A percentile compares a stretch with the other conserved stretches of the same genome.
Conservation (phyloP, 2,113 vertebrate species). For the Percopsis transmontana region DNA sequence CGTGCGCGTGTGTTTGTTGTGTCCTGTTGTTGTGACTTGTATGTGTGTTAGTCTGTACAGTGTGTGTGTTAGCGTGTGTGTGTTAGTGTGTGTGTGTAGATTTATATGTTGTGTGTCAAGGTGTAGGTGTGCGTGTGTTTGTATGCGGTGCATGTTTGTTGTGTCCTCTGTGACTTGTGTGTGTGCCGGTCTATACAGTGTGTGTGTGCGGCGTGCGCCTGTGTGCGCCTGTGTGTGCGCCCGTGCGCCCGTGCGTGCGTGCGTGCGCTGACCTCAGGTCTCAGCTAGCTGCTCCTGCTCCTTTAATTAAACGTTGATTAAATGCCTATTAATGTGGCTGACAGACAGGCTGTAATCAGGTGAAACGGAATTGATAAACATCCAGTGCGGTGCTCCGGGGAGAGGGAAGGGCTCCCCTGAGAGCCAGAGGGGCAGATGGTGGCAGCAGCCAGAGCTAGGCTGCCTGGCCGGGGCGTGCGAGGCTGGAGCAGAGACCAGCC, state of each 20-base stretch:
- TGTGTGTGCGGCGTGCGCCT: neutral
- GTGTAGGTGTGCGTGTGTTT: neutral
- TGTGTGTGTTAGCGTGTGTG: slow-evolving; percentile 12
- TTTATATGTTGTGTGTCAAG: too few relatives aligned
- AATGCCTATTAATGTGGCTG: slow-evolving; percentile 79
- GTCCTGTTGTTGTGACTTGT: too few relatives aligned
- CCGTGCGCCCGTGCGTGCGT: slow-evolving; percentile 3
- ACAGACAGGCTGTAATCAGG: slow-evolving; percentile 73
- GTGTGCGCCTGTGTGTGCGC: slow-evolving; percentile 5
- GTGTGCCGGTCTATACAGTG: neutral
- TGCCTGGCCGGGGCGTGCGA: slow-evolving; percentile 37
- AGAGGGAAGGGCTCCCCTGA: slow-evolving; percentile 58
- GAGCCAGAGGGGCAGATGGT: slow-evolving; percentile 71
- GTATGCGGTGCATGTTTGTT: neutral
- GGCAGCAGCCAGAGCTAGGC: slow-evolving; percentile 49
- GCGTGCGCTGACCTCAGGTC: slow-evolving; percentile 16
- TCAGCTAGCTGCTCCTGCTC: slow-evolving; percentile 27
- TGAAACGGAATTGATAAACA: slow-evolving; percentile 78
- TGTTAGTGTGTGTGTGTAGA: neutral
- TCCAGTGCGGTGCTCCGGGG: slow-evolving; percentile 49
- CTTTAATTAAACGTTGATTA: slow-evolving; percentile 73
- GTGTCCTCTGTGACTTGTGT: too few relatives aligned
- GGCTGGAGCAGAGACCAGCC: slow-evolving; percentile 41
- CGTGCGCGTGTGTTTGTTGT: neutral
- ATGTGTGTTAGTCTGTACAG: slow-evolving; percentile 22